These are phyloP conservation scores for Camponotus fellah DNA, from an alignment of 2,888 invertebrate genomes.

Conservation along the genomic window DNA sequence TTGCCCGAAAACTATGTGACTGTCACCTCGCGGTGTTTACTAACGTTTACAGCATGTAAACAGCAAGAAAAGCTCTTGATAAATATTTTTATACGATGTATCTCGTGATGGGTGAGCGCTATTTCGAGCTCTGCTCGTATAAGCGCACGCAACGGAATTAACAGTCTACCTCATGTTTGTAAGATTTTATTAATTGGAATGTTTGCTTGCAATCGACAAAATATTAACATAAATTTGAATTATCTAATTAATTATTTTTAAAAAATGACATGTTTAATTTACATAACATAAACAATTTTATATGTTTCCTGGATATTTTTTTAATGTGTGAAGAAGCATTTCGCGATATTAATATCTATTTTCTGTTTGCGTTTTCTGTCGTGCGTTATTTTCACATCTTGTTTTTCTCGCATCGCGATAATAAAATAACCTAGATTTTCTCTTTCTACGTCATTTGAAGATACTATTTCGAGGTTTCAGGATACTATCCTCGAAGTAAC, in stretches of 20 bases:
- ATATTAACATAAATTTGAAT: neutral
- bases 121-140: neutral
- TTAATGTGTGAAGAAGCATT: neutral
- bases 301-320: neutral
- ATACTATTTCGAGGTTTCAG: neutral
- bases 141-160: neutral
- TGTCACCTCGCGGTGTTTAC: slow-evolving; percentile 19
- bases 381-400: neutral
- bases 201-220: neutral
- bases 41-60: slow-evolving; percentile 33
- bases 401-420: neutral
- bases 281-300: neutral
- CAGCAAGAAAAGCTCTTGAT: slow-evolving; percentile 16
- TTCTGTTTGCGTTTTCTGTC: neutral
- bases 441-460: neutral
- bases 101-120: neutral
- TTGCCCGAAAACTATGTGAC: slow-evolving; percentile 23
- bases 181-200: neutral
- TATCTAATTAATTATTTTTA: neutral
- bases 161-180: neutral
- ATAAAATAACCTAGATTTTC: neutral
- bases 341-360: neutral
- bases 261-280: neutral
- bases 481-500: neutral
- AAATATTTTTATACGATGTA: slow-evolving; percentile 7